Evolutionary conservation across 2,888 invertebrate genomes (phyloP).

Genomic region (Drosophila melanosoma): DNA sequence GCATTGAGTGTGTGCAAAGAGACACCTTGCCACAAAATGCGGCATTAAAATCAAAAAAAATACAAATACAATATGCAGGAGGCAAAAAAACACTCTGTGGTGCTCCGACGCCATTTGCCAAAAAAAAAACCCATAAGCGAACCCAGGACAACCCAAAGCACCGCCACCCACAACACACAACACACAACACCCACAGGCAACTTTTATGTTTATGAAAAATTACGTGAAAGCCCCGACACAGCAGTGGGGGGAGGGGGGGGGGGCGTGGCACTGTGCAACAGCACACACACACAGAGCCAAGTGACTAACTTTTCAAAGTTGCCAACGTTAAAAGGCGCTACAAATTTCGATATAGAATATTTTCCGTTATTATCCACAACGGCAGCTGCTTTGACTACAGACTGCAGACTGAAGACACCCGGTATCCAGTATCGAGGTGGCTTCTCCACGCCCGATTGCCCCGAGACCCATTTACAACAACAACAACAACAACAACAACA

Average conservation of each 20-base stretch:
- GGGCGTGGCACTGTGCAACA: constrained; percentile 15
- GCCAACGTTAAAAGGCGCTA: constrained; percentile 63
- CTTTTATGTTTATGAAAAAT: constrained; percentile 80
- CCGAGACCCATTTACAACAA: constrained; percentile 19
- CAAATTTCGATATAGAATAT: constrained; percentile 63
- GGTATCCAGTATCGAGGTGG: constrained; percentile 15
- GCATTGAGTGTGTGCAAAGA: not conserved
- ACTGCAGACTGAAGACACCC: not conserved
- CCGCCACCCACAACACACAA: constrained; percentile 13
- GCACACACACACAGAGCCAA: constrained; percentile 34
- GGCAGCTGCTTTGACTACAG: constrained; percentile 31
- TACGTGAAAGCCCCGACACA: constrained; percentile 56
- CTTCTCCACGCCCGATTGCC: constrained; percentile 24
- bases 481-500: constrained; percentile 4
- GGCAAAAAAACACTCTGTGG: constrained; percentile 38
- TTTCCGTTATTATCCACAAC: constrained; percentile 42
- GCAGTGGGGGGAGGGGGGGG: constrained; percentile 8
- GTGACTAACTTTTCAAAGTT: constrained; percentile 72
- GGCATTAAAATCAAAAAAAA: constrained; percentile 80
- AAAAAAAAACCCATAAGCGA: constrained; percentile 33
- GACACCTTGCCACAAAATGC: constrained; percentile 68
- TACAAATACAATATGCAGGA: constrained; percentile 71
- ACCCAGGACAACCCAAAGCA: constrained; percentile 21
- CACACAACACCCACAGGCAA: constrained; percentile 28
- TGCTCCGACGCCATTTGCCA: constrained; percentile 18